Evolutionary conservation across 2,797 vertebrate species (phyloP).

Genomic region (Smutsia temminckii): DNA sequence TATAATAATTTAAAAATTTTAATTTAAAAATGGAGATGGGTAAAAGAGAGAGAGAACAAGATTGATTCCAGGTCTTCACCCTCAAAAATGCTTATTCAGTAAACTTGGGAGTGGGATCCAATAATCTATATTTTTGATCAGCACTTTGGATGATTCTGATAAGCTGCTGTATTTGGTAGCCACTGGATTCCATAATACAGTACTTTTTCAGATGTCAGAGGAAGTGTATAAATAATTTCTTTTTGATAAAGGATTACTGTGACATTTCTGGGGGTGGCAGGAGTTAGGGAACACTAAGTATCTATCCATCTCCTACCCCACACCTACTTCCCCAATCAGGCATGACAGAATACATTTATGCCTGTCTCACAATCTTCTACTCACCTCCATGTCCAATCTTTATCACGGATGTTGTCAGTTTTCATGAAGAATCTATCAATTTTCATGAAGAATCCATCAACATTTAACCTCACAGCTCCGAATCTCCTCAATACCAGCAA

Average conservation of each 20-base stretch:
- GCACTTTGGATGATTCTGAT: not conserved
- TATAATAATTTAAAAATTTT: conserved; percentile 15
- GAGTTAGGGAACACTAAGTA: not conserved
- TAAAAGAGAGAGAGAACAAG: not conserved
- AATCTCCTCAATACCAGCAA: not conserved
- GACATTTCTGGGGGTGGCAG: not conserved
- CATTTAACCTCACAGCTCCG: not conserved
- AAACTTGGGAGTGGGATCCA: not conserved
- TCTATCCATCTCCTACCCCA: not conserved
- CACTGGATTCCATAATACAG: not conserved
- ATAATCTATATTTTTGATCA: not conserved
- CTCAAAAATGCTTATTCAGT: not conserved
- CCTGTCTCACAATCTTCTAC: not conserved
- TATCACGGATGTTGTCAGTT: not conserved
- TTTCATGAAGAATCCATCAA: not conserved
- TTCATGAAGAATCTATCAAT: not conserved
- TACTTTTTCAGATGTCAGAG: not conserved
- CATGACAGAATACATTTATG: not conserved
- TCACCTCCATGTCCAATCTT: not conserved
- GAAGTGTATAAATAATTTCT: not conserved
- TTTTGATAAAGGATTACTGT: not conserved
- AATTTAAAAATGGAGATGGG: not conserved
- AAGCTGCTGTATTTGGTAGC: not conserved
- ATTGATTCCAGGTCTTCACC: not conserved
- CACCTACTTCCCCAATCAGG: not conserved